These are phyloP conservation scores for Sylvia borin DNA, from an alignment of 2,797 vertebrate species.

Conservation along the genomic window DNA sequence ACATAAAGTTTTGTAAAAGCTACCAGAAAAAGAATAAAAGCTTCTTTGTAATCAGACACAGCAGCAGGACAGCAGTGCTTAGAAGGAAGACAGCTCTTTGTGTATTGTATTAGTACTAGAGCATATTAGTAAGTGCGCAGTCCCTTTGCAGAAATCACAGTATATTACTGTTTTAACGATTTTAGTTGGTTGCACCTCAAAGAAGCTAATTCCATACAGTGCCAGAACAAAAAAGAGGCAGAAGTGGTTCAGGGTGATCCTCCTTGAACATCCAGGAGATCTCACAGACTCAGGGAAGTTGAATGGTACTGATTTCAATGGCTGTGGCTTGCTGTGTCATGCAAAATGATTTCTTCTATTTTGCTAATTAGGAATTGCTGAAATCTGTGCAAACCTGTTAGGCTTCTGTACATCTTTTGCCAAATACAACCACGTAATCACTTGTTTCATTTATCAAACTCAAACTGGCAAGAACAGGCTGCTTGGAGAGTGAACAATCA, in stretches of 20 bases:
- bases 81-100: not conserved
- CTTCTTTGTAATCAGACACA: not conserved
- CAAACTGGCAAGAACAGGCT: constrained; percentile 12
- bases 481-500: constrained; percentile 46
- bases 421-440: not conserved
- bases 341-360: not conserved
- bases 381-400: not conserved
- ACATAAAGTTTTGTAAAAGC: not conserved
- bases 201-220: not conserved
- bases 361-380: constrained; percentile 27
- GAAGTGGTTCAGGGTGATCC: not conserved
- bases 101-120: not conserved
- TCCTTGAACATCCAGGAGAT: not conserved
- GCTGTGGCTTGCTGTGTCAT: not conserved
- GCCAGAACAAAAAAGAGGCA: not conserved
- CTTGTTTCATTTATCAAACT: constrained; percentile 44
- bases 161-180: not conserved
- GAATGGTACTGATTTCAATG: not conserved
- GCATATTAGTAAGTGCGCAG: not conserved
- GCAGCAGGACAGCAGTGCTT: not conserved
- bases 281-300: not conserved
- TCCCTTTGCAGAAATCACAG: not conserved
- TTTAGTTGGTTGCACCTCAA: not conserved
- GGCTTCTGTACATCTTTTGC: not conserved
- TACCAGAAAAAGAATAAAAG: not conserved